Conservation (phyloP, 2,797 vertebrate genomes). For the Labeo calbasu region DNA sequence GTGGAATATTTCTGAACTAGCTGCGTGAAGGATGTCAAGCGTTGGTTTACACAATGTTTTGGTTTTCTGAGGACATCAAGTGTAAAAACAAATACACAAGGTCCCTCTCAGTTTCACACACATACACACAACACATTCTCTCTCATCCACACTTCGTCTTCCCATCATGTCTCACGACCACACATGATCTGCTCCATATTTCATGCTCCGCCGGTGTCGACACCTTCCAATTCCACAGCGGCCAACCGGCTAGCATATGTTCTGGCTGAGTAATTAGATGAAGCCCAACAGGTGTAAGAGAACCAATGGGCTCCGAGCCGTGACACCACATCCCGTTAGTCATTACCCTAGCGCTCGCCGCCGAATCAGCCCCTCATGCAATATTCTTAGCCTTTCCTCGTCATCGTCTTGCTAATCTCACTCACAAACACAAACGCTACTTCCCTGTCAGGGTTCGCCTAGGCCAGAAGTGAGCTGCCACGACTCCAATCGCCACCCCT, state of each 20-base stretch:
- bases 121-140: conserved; percentile 8
- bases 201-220: conserved; percentile 31
- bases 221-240: conserved; percentile 28
- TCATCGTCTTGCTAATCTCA: conserved; percentile 27
- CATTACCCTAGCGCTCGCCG: conserved; percentile 48
- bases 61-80: conserved; percentile 46
- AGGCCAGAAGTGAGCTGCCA: conserved; percentile 68
- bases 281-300: conserved; percentile 64
- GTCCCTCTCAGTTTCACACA: conserved; percentile 29
- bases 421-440: conserved; percentile 45
- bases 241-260: conserved; percentile 40
- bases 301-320: conserved; percentile 47
- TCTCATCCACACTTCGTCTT: conserved; percentile 32
- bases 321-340: conserved; percentile 59
- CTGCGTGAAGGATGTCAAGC: conserved; percentile 46
- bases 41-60: conserved; percentile 51
- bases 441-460: conserved; percentile 75
- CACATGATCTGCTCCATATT: conserved; percentile 59
- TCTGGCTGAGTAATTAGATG: conserved; percentile 60
- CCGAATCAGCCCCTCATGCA: conserved; percentile 39
- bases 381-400: conserved; percentile 46
- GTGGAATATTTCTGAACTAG: conserved; percentile 36
- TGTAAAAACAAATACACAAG: conserved; percentile 44
- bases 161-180: conserved; percentile 27
- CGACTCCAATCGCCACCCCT: conserved; percentile 81